A percentile compares a stretch with the other conserved stretches of the same genome.
phyloP scores from a whole-genome alignment of 2,113 vertebrate species.

The Rattus rattus region DNA sequence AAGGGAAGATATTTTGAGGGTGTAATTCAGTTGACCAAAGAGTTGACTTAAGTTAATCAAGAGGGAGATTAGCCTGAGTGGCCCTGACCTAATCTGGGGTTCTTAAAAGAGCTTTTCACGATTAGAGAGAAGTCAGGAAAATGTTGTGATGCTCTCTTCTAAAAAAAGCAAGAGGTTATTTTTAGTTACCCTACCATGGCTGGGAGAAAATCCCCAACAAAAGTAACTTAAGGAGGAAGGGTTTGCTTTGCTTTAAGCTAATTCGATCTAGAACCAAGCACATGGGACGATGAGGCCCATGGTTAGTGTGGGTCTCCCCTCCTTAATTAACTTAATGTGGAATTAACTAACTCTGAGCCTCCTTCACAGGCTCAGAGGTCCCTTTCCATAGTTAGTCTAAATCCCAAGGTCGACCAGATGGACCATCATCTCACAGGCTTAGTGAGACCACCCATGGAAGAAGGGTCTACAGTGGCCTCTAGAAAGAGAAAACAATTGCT shows the following conservation, averaged over 20 bases:
- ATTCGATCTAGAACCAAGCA: not conserved
- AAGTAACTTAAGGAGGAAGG: not conserved
- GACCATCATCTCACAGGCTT: not conserved
- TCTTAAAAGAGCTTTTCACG: constrained; percentile 2
- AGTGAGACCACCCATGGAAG: not conserved
- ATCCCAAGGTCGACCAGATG: not conserved
- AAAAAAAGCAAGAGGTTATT: constrained; percentile 24
- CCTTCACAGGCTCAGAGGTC: not conserved
- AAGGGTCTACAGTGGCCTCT: not conserved
- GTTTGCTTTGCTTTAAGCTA: not conserved
- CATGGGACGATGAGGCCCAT: not conserved
- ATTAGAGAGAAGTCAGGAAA: constrained; percentile 11
- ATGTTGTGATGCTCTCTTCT: not conserved
- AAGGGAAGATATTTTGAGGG: constrained; percentile 23
- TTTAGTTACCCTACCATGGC: not conserved
- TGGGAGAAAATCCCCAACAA: not conserved
- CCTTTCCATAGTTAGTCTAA: not conserved
- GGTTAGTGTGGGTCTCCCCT: not conserved
- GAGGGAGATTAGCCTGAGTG: not conserved
- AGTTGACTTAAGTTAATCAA: constrained; percentile 47
- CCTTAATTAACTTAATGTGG: not conserved
- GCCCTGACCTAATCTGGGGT: not conserved
- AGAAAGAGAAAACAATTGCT: not conserved
- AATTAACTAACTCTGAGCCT: too few relatives aligned
- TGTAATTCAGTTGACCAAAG: constrained; percentile 8